These are phyloP conservation scores for Columba janthina DNA, from an alignment of 2,113 vertebrate genomes.

Conservation along the genomic window DNA sequence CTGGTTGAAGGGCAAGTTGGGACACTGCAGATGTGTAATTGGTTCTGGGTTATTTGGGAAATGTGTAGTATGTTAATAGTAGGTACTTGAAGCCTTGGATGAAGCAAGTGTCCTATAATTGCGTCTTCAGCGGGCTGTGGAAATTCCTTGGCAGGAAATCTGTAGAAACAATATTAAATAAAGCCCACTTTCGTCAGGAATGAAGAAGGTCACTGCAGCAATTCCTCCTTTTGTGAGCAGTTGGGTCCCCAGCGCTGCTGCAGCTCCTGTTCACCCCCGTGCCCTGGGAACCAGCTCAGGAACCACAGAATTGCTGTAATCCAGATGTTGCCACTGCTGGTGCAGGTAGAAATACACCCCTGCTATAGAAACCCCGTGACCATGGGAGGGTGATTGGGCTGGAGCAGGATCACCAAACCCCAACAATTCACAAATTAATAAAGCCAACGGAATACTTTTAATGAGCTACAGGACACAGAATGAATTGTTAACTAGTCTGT, in stretches of 20 bases:
- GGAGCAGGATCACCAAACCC: accelerated
- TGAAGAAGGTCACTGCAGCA: not conserved
- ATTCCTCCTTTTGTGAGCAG: not conserved
- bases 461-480: not conserved
- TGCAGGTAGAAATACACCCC: not conserved
- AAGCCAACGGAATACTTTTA: not conserved
- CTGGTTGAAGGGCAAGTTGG: not conserved
- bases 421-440: not conserved
- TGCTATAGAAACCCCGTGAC: accelerated
- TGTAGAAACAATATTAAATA: not conserved
- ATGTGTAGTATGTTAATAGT: not conserved
- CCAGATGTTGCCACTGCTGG: not conserved
- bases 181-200: not conserved
- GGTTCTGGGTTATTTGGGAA: not conserved
- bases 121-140: not conserved
- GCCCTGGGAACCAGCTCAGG: not conserved
- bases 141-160: no score
- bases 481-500: not conserved
- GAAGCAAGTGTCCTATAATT: not conserved
- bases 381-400: accelerated
- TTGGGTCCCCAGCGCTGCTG: not conserved
- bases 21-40: not conserved
- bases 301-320: not conserved
- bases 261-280: not conserved
- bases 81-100: not conserved